These are phyloP conservation scores for Vandiemenella viatica DNA, from an alignment of 2,888 invertebrate species.

Conservation along the genomic window DNA sequence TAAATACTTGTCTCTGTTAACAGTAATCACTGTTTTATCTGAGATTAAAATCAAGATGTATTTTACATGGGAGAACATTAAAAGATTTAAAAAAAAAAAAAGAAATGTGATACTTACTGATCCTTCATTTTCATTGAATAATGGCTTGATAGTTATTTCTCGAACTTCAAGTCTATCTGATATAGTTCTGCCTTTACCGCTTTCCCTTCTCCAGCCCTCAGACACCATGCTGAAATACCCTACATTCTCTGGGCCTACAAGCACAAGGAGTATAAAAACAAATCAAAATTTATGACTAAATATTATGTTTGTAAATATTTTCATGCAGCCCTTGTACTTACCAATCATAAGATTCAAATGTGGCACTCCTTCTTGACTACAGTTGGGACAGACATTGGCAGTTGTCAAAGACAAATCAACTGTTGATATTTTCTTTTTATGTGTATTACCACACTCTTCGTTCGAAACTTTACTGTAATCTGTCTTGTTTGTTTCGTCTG, in stretches of 20 bases:
- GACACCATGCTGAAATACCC: slow-evolving; percentile 46
- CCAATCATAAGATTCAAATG: slow-evolving; percentile 43
- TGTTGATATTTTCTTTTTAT: slow-evolving; percentile 43
- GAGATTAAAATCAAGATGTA: too few species aligned
- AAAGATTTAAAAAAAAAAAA: too few species aligned
- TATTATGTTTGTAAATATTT: slow-evolving; percentile 9
- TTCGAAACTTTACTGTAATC: slow-evolving; percentile 39
- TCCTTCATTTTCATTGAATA: slow-evolving; percentile 21
- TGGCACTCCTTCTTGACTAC: slow-evolving; percentile 26
- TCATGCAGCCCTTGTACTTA: slow-evolving; percentile 10
- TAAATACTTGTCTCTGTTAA: too few species aligned
- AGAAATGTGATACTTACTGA: too few species aligned
- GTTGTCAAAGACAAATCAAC: slow-evolving; percentile 45
- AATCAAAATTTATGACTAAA: background rate
- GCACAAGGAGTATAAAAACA: slow-evolving; percentile 5
- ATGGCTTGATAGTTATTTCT: slow-evolving; percentile 47
- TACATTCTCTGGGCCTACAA: slow-evolving; percentile 34
- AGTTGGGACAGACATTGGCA: slow-evolving; percentile 28
- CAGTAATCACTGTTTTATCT: too few species aligned
- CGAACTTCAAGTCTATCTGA: slow-evolving; percentile 40
- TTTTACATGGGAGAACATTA: too few species aligned
- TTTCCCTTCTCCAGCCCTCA: slow-evolving; percentile 48
- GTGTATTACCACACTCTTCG: slow-evolving; percentile 37
- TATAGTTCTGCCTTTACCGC: slow-evolving; percentile 30
- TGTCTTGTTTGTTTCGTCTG: too few species aligned